Base-by-base conservation (phyloP, 2,113 vertebrate species). In the Siniperca chuatsi region DNA sequence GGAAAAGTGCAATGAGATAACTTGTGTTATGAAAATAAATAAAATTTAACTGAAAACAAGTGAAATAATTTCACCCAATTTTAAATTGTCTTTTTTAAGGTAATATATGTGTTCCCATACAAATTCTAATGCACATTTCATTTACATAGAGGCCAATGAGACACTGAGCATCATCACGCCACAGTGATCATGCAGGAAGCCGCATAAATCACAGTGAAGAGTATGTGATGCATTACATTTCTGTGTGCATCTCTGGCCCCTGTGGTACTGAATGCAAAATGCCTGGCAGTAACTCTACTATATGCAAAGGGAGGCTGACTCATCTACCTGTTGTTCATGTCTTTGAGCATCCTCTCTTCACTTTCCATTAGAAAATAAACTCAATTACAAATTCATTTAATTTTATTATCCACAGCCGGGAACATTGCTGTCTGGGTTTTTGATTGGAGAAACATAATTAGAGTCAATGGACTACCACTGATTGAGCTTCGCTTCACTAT, bases 351-450 rank as follows among this genome's bases (percentile, higher is more conserved):
- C 54, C 20, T 72, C 52, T 62, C 33, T 57, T 79, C 75, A 75
- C 67, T 72, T 87, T 81, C 61, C 81, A 78, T 89, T 78, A 69
- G 54, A 88, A 90, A 74, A 88, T 73, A 82, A 76, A 90, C 75
- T 78, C 42, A 15, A 84, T 85, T 83, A 83, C 57, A 83, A 79
- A 89, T 82, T 62, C 50, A 68, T 75, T 81, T 78, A 83, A 85
- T 88, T 83, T 79, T 35, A 84, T 84, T 68, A 78, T 65, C 68
- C 60, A 35, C 81, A 81, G 88, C 76, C 15, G 35, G 75, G 79
- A 79, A 88, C 75, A 72, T 54, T 67, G 33, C 80, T 10, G 71
- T 81, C 72, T 75, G 65, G 58, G 58, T 57, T 64, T 88, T 50
- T 35, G 72, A 86, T 48, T 79, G 29, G 81, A 61, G 78, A 64